These are phyloP conservation scores for Neodontobutis hainanensis DNA, from an alignment of 2,113 vertebrate species.

Conservation along the genomic window DNA sequence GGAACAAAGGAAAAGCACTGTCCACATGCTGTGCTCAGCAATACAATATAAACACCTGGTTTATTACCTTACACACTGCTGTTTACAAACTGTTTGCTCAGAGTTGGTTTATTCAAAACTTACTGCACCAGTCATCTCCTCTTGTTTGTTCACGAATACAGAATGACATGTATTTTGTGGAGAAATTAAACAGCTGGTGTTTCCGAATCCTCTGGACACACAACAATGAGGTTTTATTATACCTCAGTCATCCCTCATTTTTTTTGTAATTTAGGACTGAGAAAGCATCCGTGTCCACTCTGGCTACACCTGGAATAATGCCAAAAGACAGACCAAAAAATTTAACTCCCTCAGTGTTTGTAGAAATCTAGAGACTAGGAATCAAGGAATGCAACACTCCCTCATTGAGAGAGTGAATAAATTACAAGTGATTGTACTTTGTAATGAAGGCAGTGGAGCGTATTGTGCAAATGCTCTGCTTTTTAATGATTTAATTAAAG, in stretches of 20 bases:
- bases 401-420: slow-evolving; percentile 64
- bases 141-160: not conserved
- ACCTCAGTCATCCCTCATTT: slow-evolving; percentile 25
- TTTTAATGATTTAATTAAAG: slow-evolving; percentile 81
- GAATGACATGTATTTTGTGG: slow-evolving; percentile 7
- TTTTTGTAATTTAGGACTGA: slow-evolving; percentile 39
- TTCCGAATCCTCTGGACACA: slow-evolving; percentile 7
- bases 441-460: slow-evolving; percentile 73
- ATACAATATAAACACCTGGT: slow-evolving; percentile 12
- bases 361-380: slow-evolving; percentile 26
- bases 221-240: slow-evolving; percentile 21
- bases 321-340: slow-evolving; percentile 29
- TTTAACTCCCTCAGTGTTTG: slow-evolving; percentile 1
- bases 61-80: not conserved
- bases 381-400: slow-evolving; percentile 39
- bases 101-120: not conserved
- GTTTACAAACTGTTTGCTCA: not conserved
- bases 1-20: slow-evolving; percentile 23
- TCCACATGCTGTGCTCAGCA: slow-evolving; percentile 33
- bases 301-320: slow-evolving; percentile 13
- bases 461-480: slow-evolving; percentile 72
- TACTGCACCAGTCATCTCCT: not conserved
- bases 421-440: slow-evolving; percentile 69
- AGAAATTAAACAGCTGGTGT: not conserved
- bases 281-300: slow-evolving; percentile 37